Base-by-base conservation (phyloP, 1,140 invertebrate species). In the Lepidostoma basale region DNA sequence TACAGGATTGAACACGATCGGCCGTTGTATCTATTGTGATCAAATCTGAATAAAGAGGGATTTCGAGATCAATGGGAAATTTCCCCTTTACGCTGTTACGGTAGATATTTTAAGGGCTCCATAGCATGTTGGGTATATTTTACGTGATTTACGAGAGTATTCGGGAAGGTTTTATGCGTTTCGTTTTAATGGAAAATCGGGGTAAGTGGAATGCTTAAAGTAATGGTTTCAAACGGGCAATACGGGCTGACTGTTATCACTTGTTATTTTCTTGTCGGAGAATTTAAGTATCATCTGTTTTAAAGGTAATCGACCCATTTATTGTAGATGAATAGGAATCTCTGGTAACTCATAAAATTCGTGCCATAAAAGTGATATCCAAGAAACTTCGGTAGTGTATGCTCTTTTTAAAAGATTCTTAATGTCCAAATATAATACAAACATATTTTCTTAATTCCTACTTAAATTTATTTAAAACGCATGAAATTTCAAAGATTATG, bases 31-130 rank as follows among this genome's bases (percentile, higher is more conserved):
- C 23, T 54, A 28, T 54, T 54, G 49, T 54, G 49, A 54, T 54
- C 49, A 54, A 54, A 54, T 54, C 49, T 54, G 14, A 16, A 28
- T 54, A 54, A 54, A 54, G 49, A 54, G 49, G 49, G 49, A 54
- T 54, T 54, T 54, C 5, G 49, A 54, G 49, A 54, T 54, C 49
- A 33, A 54, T 54, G 49, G 25, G 20, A 33, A 54, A 30, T n/a
- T 54, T 54, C 49, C 49, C 49, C 26, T 54, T 28, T 28, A 16
- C 49, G 14, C 49, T 54, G 49, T 54, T 54, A 3, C 49, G 49
- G 30, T 54, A 14, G 49, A 54, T 54, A 54, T 54, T 54, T 54
- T 54, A 54, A 28, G 30, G 26, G 49, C 49, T 54, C 25, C n/a
- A 30, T 12, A 30, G 25, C 49, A 18, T 54, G 26, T 28, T n/a